Base-by-base conservation (phyloP, 2,113 vertebrate genomes). In the Podarcis muralis region DNA sequence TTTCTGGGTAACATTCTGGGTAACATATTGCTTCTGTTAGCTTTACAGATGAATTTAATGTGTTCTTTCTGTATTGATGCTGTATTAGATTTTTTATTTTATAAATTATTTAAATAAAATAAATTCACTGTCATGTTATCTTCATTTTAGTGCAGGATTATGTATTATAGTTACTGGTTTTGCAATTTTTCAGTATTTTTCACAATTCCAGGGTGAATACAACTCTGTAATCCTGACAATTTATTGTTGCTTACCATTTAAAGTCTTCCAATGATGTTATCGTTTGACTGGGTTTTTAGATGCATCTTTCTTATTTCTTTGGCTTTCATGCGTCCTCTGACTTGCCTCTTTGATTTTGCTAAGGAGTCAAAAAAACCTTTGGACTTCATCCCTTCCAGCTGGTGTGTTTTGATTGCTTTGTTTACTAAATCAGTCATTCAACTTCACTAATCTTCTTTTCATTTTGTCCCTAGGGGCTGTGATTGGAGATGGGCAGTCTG, bases 401-500 rank as follows among this genome's bases (percentile, higher is more conserved):
- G 88, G 16, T 80, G 18, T 57, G 27, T 87, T 88, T 87, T 20
- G 8, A 62, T 75, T 6, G 81, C 83, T 30, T 62, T 84, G 59
- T 11, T 80, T 69, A 35, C 80, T 62, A 59, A 85, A 74, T 53
- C 48, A 53, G 2, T 53, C 11, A 11, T 9, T 53, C 48, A 53
- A 8, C 71, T 83, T 83, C 87, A 5, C 3, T 91, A 30, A 81
- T 92, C 16, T 78, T 85, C 18, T 3, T 11, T n/a, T 84, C 18
- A 18, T 30, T 37, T n/a, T 76, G 32, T 91, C 81, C 3, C 3
- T 93, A 99, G 99, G 99, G 76, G 99, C 99, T 6, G 99, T 99
- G 4, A 99, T 99, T 81, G 99, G 99, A 68, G 99, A 99, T 79
- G 98, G 98, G 13, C 99, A 99, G 96, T 99, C 99, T 69, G 99